Evolutionary conservation across 2,888 invertebrate species (phyloP), one percentile per base, ranked within the genome.

Genomic region (Sclerodermus sp.): DNA sequence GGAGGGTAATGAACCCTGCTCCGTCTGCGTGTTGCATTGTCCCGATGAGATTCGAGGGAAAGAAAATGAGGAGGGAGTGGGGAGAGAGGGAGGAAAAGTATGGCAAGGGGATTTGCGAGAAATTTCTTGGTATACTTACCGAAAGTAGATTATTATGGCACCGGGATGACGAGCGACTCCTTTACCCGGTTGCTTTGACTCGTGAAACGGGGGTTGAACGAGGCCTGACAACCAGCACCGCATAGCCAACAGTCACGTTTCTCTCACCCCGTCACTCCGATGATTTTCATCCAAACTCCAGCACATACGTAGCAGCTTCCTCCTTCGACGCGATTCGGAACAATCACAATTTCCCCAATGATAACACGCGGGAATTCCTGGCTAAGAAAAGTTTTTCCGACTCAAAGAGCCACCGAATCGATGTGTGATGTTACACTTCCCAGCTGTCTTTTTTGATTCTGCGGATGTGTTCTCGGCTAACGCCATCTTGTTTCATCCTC

Each of bases 361-460:
- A 49, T 31, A 43, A 39, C 32, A 46, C 51, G 44, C 51, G 36
- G n/a, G 44, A 18, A 34, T 43, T 12, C 34, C 15, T 63, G 59
- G 49, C 57, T 62, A 58, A 59, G 46, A 57, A 55, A 59, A 64
- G 53, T 62, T 62, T 64, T 61, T 64, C 60, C 23, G 23, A 23
- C 23, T 60, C 64, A 63, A 60, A 66, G 65, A 57, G 58, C 67
- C 62, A 64, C 69, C 71, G 66, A 73, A 74, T 74, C 74, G 71
- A 73, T 73, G 73, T 71, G 73, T 70, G 71, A 70, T 70, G 67
- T 67, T 71, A 67, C 69, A 68, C 68, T 72, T 72, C 68, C 64
- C 73, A 72, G 70, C 73, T 72, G 73, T 74, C 73, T 74, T 73
- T 73, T 73, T 71, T 68, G 68, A 73, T 70, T 73, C 71, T 73